Conservation (phyloP, 2,797 vertebrate species). For the Takifugu ocellatus region DNA sequence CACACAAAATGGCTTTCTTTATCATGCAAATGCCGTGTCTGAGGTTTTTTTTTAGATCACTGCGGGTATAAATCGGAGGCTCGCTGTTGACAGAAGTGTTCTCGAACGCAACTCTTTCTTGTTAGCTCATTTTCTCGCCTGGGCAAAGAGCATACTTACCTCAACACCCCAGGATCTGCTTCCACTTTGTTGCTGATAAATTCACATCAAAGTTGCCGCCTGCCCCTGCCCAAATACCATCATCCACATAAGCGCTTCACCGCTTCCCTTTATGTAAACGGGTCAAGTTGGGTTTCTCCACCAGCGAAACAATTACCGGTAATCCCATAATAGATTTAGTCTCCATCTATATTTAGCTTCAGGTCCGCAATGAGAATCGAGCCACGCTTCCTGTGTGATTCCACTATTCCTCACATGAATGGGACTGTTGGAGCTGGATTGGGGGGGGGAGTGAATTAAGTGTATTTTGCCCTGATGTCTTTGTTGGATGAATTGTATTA, state of each 20-base stretch:
- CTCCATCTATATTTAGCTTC: constrained; percentile 18
- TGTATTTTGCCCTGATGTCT: constrained; percentile 2
- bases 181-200: constrained; percentile 48
- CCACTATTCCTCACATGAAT: constrained; percentile 28
- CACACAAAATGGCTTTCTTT: constrained; percentile 2
- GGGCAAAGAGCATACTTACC: constrained; percentile 29
- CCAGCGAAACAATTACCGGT: constrained; percentile 16
- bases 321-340: constrained; percentile 22
- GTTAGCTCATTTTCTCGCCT: constrained; percentile 41
- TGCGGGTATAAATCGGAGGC: constrained; percentile 52
- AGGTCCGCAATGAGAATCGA: constrained; percentile 24
- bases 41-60: constrained; percentile 44
- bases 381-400: constrained; percentile 9
- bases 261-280: constrained; percentile 27
- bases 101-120: constrained; percentile 15
- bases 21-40: constrained; percentile 44
- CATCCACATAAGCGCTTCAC: constrained; percentile 28
- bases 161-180: constrained; percentile 29
- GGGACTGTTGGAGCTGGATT: background rate
- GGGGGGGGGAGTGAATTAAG: background rate
- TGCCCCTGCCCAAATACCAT: constrained; percentile 31
- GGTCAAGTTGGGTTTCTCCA: constrained; percentile 30
- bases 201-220: constrained; percentile 44
- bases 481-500: constrained; percentile 16
- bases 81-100: constrained; percentile 42